These are phyloP conservation scores for Masnerella sp. DNA, from an alignment of 2,888 invertebrate species.

Conservation along the genomic window DNA sequence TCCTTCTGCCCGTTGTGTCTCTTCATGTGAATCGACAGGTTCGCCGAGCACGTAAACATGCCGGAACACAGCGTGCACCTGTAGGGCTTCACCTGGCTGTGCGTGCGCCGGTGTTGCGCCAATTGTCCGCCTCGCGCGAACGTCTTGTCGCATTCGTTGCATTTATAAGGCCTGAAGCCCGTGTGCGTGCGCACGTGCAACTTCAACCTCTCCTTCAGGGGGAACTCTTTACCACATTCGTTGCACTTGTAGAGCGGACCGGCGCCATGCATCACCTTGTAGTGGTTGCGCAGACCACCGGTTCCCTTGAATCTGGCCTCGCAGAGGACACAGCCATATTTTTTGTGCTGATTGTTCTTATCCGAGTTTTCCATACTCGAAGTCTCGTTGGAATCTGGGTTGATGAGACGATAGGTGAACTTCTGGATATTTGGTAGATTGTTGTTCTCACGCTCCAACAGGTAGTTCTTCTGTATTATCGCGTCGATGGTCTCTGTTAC, in stretches of 20 bases:
- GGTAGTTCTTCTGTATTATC: constrained; percentile 69
- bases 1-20: constrained; percentile 87
- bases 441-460: constrained; percentile 71
- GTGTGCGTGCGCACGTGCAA: constrained; percentile 87
- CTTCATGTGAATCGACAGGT: constrained; percentile 78
- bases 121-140: constrained; percentile 88
- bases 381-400: constrained; percentile 26
- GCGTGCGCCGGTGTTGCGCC: constrained; percentile 86
- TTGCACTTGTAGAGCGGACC: constrained; percentile 82
- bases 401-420: constrained; percentile 30
- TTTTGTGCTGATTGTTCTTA: constrained; percentile 62
- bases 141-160: constrained; percentile 81
- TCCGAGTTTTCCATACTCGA: constrained; percentile 4
- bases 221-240: constrained; percentile 87
- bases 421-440: constrained; percentile 61
- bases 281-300: constrained; percentile 74
- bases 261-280: constrained; percentile 73
- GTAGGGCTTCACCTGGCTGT: constrained; percentile 85
- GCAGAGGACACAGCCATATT: constrained; percentile 72
- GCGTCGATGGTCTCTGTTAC: constrained; percentile 67
- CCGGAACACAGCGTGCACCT: constrained; percentile 85
- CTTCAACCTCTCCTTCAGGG: constrained; percentile 86
- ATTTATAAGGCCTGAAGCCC: constrained; percentile 84
- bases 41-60: constrained; percentile 82
- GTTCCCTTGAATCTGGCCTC: constrained; percentile 74